Conservation (phyloP, 2,797 vertebrate species). For the Pogoniulus pusillus region DNA sequence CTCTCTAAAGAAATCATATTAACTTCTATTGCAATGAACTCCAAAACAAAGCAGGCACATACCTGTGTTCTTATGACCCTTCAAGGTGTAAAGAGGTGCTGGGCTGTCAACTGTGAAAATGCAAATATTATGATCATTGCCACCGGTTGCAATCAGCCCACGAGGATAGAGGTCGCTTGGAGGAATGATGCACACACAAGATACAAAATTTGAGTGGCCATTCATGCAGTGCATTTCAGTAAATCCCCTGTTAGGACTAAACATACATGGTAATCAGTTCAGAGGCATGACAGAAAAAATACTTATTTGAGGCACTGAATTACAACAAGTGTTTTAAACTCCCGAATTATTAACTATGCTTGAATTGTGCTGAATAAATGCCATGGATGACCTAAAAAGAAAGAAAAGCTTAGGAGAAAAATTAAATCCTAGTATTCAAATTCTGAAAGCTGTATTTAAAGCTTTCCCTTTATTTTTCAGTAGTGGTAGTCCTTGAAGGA, state of each 20-base stretch:
- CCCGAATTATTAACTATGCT: background rate
- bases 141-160: slow-evolving; percentile 93
- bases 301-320: background rate
- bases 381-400: background rate
- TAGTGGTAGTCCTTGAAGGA: background rate
- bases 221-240: slow-evolving; percentile 92
- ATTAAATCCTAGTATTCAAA: background rate
- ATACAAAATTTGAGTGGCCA: slow-evolving; percentile 95
- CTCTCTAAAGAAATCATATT: background rate
- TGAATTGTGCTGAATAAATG: background rate
- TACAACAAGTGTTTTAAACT: background rate
- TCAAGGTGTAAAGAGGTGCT: slow-evolving; percentile 87
- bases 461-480: background rate
- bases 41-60: slow-evolving; percentile 10
- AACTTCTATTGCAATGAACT: background rate
- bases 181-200: slow-evolving; percentile 92
- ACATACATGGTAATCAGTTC: slow-evolving; percentile 47
- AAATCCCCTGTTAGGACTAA: slow-evolving; percentile 87
- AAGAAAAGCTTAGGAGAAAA: background rate
- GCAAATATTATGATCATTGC: slow-evolving; percentile 95
- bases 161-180: slow-evolving; percentile 90
- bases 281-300: background rate
- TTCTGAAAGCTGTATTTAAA: background rate
- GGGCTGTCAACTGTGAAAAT: slow-evolving; percentile 88
- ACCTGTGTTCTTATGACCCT: slow-evolving; percentile 96